Conservation (phyloP, 1,140 invertebrate genomes). For the Hirudo medicinalis region DNA sequence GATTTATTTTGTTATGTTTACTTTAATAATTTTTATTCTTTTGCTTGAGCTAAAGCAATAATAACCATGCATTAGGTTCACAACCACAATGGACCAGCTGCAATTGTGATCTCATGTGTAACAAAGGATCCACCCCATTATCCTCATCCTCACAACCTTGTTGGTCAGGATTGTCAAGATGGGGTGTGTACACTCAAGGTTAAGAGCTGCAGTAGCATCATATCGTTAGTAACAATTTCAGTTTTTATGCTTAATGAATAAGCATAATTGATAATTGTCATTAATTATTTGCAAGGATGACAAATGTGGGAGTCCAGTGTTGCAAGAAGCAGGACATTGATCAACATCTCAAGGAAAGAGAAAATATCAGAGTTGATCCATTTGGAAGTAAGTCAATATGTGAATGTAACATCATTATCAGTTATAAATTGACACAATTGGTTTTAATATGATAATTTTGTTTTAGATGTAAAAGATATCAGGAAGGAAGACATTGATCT, state of each 20-base stretch:
- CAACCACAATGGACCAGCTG: conserved; percentile 57
- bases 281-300: conserved; percentile 48
- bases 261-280: too few species aligned
- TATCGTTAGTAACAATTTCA: neutral
- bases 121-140: conserved; percentile 67
- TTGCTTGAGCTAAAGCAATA: too few species aligned
- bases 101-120: conserved; percentile 82
- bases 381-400: conserved; percentile 66
- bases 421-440: too few species aligned
- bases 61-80: conserved; percentile 47
- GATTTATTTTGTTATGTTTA: conserved; percentile 19
- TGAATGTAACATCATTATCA: too few species aligned
- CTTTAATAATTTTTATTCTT: too few species aligned
- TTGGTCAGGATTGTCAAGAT: conserved; percentile 81
- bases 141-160: conserved; percentile 87
- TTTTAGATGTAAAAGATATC: too few species aligned
- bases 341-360: conserved; percentile 61
- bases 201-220: conserved; percentile 55
- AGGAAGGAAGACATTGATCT: conserved; percentile 56
- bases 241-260: too few species aligned
- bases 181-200: conserved; percentile 80
- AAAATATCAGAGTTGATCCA: conserved; percentile 79
- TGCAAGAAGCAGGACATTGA: conserved; percentile 89
- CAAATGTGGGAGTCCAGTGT: conserved; percentile 88
- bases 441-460: too few species aligned